phyloP scores from a whole-genome alignment of 2,113 vertebrate species.

The Syrrhaptes paradoxus region DNA sequence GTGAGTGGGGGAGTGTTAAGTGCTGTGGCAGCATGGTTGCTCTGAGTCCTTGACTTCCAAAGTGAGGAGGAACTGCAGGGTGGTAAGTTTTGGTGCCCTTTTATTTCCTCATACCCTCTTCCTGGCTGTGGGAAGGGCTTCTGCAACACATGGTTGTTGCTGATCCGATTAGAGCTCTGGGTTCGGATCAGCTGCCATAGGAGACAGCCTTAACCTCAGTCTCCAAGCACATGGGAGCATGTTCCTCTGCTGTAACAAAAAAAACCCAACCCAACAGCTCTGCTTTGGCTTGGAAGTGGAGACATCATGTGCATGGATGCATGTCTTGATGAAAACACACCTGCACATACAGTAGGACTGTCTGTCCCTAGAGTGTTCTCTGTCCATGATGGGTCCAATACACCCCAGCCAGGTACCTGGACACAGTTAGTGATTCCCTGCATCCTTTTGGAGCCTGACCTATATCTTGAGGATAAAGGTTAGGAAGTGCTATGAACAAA shows the following conservation, averaged over 20 bases:
- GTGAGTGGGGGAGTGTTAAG: neutral
- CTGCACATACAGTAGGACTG: neutral
- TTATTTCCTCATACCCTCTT: neutral
- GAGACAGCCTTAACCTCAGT: neutral
- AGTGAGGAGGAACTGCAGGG: neutral
- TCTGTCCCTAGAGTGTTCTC: neutral
- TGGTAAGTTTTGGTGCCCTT: neutral
- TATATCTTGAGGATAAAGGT: neutral
- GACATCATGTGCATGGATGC: neutral
- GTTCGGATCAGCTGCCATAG: neutral
- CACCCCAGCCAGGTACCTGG: neutral
- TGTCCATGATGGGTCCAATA: neutral
- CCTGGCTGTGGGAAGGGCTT: neutral
- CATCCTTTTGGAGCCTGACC: neutral
- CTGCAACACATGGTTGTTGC: neutral
- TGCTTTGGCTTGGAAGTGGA: neutral
- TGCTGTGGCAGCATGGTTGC: neutral
- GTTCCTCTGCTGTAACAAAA: neutral
- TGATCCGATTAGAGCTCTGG: neutral
- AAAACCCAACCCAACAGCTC: neutral
- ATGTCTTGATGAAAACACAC: neutral
- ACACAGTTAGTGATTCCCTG: neutral
- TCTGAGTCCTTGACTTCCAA: neutral
- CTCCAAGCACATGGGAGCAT: neutral
- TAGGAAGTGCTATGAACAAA: neutral